These are phyloP conservation scores for Clunio marinus DNA, from an alignment of 2,888 invertebrate species.

Conservation along the genomic window DNA sequence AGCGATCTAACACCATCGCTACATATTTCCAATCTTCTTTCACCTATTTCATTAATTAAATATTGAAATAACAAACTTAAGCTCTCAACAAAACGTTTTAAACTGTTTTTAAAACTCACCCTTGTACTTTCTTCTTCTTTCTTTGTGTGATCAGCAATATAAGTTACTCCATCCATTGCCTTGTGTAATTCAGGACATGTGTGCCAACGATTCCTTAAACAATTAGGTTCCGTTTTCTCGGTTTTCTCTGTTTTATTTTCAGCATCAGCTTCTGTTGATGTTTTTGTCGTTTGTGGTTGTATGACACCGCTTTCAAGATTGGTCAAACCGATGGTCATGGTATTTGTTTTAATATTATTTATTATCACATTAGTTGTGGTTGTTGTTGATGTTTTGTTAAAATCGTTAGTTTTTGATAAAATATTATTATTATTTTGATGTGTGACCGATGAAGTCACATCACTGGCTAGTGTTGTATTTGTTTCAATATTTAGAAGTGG, in stretches of 20 bases:
- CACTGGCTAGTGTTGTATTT: constrained; percentile 44
- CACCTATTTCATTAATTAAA: constrained; percentile 56
- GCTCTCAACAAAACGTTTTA: background rate
- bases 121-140: constrained; percentile 87
- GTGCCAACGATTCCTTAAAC: constrained; percentile 69
- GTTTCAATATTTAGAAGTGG: constrained; percentile 41
- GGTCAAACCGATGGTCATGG: constrained; percentile 11
- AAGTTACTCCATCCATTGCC: constrained; percentile 86
- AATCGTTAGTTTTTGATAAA: constrained; percentile 19
- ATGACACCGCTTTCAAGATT: constrained; percentile 28
- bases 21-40: constrained; percentile 99
- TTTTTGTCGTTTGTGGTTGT: background rate
- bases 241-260: no score
- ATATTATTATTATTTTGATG: background rate
- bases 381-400: constrained; percentile 16
- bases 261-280: constrained; percentile 56
- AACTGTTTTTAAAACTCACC: constrained; percentile 56
- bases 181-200: constrained; percentile 88
- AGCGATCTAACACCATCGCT: constrained; percentile 64
- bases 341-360: constrained; percentile 38
- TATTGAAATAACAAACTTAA: background rate
- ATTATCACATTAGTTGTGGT: constrained; percentile 38
- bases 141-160: constrained; percentile 88
- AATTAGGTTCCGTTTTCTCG: no score
- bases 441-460: constrained; percentile 1